Evolutionary conservation across 2,113 vertebrate species (phyloP).

Genomic region (Crypturellus undulatus): DNA sequence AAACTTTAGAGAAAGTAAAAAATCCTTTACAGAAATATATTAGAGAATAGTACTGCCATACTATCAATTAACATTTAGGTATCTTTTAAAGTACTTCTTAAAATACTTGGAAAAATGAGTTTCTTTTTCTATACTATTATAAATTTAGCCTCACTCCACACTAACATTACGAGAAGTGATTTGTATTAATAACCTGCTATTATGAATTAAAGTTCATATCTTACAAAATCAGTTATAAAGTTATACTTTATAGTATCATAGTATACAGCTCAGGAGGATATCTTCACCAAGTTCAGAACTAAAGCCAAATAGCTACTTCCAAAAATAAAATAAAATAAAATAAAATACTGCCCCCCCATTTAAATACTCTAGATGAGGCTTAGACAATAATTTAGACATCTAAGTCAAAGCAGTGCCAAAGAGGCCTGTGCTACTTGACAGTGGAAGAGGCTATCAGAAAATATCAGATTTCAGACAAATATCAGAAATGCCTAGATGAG

Average conservation of each 20-base stretch:
- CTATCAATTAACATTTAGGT: background rate
- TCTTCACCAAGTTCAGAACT: background rate
- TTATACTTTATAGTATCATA: background rate
- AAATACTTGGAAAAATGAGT: background rate
- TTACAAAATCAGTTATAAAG: background rate
- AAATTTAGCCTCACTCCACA: background rate
- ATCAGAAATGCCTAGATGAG: accelerated
- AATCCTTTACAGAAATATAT: background rate
- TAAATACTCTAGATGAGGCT: background rate
- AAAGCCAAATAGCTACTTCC: background rate
- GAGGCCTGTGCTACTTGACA: background rate
- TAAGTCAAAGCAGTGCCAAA: background rate
- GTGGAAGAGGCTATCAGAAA: background rate
- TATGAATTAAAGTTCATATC: background rate
- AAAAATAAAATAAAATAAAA: background rate
- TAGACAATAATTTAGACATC: background rate
- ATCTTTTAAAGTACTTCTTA: background rate
- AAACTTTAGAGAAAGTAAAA: background rate
- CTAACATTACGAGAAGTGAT: background rate
- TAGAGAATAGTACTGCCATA: background rate
- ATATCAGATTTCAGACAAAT: too few relatives aligned
- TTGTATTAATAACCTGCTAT: background rate
- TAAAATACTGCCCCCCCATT: background rate
- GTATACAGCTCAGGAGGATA: accelerated
- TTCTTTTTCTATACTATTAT: background rate